Base-by-base conservation (phyloP, 1,140 invertebrate genomes). In the Nomia melanderi region DNA sequence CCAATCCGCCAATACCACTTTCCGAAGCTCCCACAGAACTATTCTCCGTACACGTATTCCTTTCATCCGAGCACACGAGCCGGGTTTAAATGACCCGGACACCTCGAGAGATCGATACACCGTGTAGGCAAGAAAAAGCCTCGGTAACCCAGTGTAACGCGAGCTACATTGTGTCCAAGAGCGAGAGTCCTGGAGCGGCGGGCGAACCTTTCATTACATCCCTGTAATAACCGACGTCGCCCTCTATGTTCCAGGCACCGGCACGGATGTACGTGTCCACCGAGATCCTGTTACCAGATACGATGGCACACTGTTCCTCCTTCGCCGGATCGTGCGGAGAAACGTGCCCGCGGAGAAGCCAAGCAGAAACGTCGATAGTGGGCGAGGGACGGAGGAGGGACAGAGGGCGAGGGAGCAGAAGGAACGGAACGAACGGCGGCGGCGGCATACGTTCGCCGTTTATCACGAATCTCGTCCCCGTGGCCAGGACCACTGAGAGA, bases 191-290 rank as follows among this genome's bases (percentile, higher is more conserved):
- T n/a, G 17, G 5, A 47, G 36, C 60, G 36, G 23, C 39, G 33
- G 50, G 29, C 44, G 50, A 64, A 62, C 67, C 69, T 77, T 65
- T 69, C 69, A 77, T 82, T 83, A 83, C 56, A 41, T 66, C 60
- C 44, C 67, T 44, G 75, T 82, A 82, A 83, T 83, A 83, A 83
- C 64, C 44, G 29, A 54, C 57, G 57, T 67, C n/a, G 63, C 25
- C 71, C 31, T 74, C 63, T 17, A 33, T 17, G 62, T 36, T 44
- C 27, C 17, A 6, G 39, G 7, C 47, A 20, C 9, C 14, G 33
- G 57, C 65, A 76, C 71, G 63, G 47, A 44, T 67, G 44, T 75
- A 59, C 65, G 71, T 70, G 65, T 67, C 57, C 71, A 23, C 64
- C 12, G 3, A 66, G 80, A 82, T 81, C 72, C 59, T 54, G 54